Base-by-base conservation (phyloP, 2,888 invertebrate genomes). In the Orthonychiurus folsomi region DNA sequence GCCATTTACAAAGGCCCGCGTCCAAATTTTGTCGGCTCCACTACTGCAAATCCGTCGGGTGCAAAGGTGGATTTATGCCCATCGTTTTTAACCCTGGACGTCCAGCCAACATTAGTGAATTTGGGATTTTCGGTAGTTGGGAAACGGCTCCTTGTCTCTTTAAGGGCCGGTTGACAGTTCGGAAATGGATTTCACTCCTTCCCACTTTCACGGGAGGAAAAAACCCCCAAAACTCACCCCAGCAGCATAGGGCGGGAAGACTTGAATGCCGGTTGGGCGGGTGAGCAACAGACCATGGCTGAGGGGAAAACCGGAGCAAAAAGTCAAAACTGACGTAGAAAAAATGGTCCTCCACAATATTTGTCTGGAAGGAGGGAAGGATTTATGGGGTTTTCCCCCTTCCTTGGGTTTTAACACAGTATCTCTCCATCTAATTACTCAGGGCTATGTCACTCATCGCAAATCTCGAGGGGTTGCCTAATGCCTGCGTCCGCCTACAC, bases 161-260 rank as follows among this genome's bases (percentile, higher is more conserved):
- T n/a, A n/a, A n/a, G n/a, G n/a, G n/a, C n/a, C 50, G 64, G 67
- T 68, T 70, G 69, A 70, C 69, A 70, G 69, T 67, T 68, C 64
- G 68, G 68, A 70, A 70, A 70, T 68, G 68, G 68, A 70, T 68
- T 68, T 70, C 67, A 66, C 47, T 59, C 59, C 58, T 63, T 54
- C 56, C 53, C 59, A 52, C 47, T 54, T n/a, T 27, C 15, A 37
- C 37, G 37, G 5, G 15, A 37, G 37, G 37, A 37, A n/a, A n/a
- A n/a, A n/a, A n/a, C n/a, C n/a, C n/a, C n/a, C n/a, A n/a, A n/a
- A n/a, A n/a, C n/a, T 15, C 37, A 37, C 37, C 5, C 37, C 37
- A 37, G 9, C 37, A 37, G 37, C 37, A 37, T 37, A 5, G 37
- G 37, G 9, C 37, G 37, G n/a, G n/a, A n/a, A n/a, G n/a, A n/a